A percentile compares a stretch with the other conserved stretches of the same genome.
Conservation (phyloP, 2,113 vertebrate genomes). For the Dryoscopus gambensis region DNA sequence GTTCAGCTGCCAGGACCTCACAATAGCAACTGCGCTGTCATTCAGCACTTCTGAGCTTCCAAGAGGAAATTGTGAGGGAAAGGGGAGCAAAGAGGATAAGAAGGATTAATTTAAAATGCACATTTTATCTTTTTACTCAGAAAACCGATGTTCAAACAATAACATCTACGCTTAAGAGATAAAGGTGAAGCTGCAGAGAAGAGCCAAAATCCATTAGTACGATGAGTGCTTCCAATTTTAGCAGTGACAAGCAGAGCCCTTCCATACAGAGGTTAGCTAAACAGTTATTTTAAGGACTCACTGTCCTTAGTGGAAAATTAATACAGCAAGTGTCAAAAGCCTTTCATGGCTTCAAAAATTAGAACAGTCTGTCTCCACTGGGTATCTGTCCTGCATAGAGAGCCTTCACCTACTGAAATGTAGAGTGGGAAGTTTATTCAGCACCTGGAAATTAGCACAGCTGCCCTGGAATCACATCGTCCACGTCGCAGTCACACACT, state of each 20-base stretch:
- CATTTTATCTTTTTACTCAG: constrained; percentile 51
- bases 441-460: background rate
- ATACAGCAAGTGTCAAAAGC: constrained; percentile 59
- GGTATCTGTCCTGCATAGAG: constrained; percentile 29
- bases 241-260: constrained; percentile 12
- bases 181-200: constrained; percentile 44
- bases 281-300: constrained; percentile 70
- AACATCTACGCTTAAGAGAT: constrained; percentile 40
- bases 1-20: background rate
- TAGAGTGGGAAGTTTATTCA: background rate
- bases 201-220: constrained; percentile 61
- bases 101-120: constrained; percentile 42
- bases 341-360: constrained; percentile 57
- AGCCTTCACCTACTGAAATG: constrained; percentile 30
- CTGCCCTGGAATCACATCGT: background rate
- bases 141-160: constrained; percentile 2
- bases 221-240: constrained; percentile 62
- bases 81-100: constrained; percentile 14
- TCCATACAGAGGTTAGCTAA: constrained; percentile 68
- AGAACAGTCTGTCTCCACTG: constrained; percentile 28
- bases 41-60: background rate
- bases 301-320: constrained; percentile 65
- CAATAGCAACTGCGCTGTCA: background rate
- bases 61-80: background rate
- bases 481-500: background rate